Conservation (phyloP, 2,888 invertebrate genomes). For the Teleiodes luculella region DNA sequence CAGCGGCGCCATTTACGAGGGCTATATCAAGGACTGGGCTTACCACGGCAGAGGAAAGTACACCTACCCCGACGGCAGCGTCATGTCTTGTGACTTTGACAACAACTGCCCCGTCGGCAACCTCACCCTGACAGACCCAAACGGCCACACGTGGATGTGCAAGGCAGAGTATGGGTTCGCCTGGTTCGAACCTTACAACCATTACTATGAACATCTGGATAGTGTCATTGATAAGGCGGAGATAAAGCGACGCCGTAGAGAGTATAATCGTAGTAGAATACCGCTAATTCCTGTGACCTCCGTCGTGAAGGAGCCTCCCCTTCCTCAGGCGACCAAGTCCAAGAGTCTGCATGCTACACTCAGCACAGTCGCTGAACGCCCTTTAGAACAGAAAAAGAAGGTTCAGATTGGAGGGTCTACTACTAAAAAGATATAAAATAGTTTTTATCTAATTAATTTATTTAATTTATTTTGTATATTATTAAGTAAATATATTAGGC, state of each 20-base stretch:
- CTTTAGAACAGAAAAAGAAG: background rate
- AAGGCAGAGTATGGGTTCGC: constrained; percentile 55
- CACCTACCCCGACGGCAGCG: constrained; percentile 69
- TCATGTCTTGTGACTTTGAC: constrained; percentile 64
- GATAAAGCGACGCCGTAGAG: constrained; percentile 12
- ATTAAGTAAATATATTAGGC: too few relatives aligned
- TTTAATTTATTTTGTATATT: too few relatives aligned
- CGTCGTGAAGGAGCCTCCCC: too few relatives aligned
- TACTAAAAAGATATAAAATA: too few relatives aligned
- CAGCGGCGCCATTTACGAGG: constrained; percentile 72
- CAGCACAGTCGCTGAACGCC: background rate
- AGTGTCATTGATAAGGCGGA: constrained; percentile 22
- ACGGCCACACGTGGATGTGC: constrained; percentile 76
- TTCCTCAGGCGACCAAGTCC: background rate
- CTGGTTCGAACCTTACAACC: constrained; percentile 64
- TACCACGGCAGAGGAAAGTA: constrained; percentile 73
- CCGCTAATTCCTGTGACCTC: background rate
- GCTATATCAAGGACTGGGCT: constrained; percentile 64
- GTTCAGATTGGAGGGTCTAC: background rate
- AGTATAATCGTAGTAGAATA: background rate
- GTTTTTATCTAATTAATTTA: too few relatives aligned
- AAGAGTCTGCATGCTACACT: background rate
- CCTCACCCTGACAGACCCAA: constrained; percentile 67
- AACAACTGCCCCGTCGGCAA: constrained; percentile 71
- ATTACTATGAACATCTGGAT: constrained; percentile 58